Evolutionary conservation across 1,140 invertebrate genomes (phyloP).

Genomic region (Drosophila triauraria): DNA sequence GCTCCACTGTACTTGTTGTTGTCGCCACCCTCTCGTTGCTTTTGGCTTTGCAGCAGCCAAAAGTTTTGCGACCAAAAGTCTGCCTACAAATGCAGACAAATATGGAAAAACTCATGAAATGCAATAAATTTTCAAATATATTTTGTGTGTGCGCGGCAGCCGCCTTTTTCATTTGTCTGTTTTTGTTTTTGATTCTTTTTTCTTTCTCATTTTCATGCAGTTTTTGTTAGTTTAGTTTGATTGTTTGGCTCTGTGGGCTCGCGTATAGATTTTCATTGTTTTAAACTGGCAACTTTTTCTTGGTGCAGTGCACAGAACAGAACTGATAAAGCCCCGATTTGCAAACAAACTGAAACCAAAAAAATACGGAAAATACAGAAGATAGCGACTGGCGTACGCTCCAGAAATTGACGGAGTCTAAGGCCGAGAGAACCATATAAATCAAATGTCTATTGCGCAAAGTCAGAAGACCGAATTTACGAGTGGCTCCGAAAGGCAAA

Average conservation of each 20-base stretch:
- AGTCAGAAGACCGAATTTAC: conserved; percentile 58
- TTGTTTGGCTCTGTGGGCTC: conserved; percentile 5
- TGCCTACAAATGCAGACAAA: conserved; percentile 81
- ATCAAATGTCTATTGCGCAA: conserved; percentile 65
- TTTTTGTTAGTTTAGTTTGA: conserved; percentile 2
- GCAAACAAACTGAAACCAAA: conserved; percentile 34
- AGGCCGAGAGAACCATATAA: conserved; percentile 48
- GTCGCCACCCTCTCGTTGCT: neutral
- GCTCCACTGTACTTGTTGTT: conserved; percentile 26
- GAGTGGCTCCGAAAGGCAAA: conserved; percentile 27
- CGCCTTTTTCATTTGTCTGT: conserved; percentile 30
- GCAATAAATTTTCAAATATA: conserved; percentile 83
- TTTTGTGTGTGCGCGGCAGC: conserved; percentile 61
- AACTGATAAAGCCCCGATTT: conserved; percentile 69
- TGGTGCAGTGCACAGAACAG: conserved; percentile 51
- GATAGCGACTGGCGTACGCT: conserved; percentile 24
- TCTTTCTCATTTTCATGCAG: conserved; percentile 15
- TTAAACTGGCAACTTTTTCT: conserved; percentile 50
- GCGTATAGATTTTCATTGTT: conserved; percentile 50
- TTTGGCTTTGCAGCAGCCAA: conserved; percentile 49
- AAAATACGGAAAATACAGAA: neutral
- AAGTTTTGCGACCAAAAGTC: conserved; percentile 72
- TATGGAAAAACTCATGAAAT: conserved; percentile 80
- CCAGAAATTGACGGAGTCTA: conserved; percentile 35
- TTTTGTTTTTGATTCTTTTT: conserved; percentile 22